Evolutionary conservation across 2,113 vertebrate genomes (phyloP).

Genomic region (Pterophyllum scalare): DNA sequence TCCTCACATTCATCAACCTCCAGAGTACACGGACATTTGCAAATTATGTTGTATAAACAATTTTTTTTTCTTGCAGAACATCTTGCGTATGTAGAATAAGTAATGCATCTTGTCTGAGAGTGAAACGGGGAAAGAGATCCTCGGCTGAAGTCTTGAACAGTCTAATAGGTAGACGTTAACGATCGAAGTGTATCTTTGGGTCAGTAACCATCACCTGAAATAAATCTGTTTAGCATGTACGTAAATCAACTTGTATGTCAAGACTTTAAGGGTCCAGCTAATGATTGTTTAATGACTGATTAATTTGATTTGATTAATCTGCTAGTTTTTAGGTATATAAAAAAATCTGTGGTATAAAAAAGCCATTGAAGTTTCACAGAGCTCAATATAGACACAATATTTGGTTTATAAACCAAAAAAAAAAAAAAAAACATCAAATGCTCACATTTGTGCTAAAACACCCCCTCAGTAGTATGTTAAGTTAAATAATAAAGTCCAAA

Average conservation of each 20-base stretch:
- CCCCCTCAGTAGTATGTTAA: too few relatives aligned
- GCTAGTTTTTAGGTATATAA: rapidly evolving
- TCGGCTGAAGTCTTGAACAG: not conserved
- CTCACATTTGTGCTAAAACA: too few relatives aligned
- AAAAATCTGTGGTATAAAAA: not conserved
- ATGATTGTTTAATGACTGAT: not conserved
- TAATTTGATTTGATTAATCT: not conserved
- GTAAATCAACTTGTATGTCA: not conserved
- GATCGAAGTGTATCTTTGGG: not conserved
- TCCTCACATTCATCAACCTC: conserved; percentile 64
- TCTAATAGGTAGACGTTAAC: not conserved
- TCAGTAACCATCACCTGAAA: not conserved
- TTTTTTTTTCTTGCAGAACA: conserved; percentile 46
- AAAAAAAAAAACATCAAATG: too few relatives aligned
- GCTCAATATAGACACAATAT: not conserved
- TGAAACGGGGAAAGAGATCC: not conserved
- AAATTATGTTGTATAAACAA: conserved; percentile 71
- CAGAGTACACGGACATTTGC: conserved; percentile 69
- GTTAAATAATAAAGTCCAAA: too few relatives aligned
- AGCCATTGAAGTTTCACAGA: not conserved
- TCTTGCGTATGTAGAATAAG: conserved; percentile 49
- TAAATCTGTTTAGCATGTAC: not conserved
- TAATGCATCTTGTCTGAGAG: conserved; percentile 33
- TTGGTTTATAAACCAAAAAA: not conserved
- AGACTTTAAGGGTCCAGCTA: not conserved